These are phyloP conservation scores for Dipodomys ordii DNA, from an alignment of 2,113 vertebrate genomes.

Conservation along the genomic window DNA sequence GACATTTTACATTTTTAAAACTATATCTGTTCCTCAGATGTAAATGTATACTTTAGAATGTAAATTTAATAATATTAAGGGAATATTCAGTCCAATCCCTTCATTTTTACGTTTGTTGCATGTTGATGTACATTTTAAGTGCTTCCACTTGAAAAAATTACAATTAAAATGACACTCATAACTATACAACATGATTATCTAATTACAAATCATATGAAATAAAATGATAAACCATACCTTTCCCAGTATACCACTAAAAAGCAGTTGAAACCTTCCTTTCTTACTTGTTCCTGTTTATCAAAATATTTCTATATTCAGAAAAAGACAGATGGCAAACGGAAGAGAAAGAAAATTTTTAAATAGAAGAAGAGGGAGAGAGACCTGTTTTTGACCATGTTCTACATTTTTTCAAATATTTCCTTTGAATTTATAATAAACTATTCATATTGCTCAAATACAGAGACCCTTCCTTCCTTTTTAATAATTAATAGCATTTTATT, in stretches of 20 bases:
- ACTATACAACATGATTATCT: neutral
- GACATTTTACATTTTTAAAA: neutral
- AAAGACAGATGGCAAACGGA: neutral
- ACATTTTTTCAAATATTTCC: neutral
- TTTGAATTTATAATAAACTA: constrained; percentile 10
- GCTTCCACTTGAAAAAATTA: constrained; percentile 31
- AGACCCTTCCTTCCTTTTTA: neutral
- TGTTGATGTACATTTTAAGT: neutral
- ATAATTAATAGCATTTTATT: neutral
- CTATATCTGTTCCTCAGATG: neutral
- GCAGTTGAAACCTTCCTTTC: neutral
- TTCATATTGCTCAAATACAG: neutral
- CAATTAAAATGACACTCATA: neutral
- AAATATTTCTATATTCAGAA: neutral
- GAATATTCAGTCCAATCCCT: neutral
- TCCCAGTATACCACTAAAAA: neutral
- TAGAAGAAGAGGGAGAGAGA: no score
- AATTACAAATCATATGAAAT: neutral
- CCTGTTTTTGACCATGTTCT: neutral
- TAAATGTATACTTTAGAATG: constrained; percentile 36
- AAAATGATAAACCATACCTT: neutral
- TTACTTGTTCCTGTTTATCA: neutral
- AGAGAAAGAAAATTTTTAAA: neutral
- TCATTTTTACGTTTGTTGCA: constrained; percentile 32
- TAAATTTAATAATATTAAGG: neutral